These are phyloP conservation scores for Pardalotus punctatus DNA, from an alignment of 2,113 vertebrate species.

Conservation along the genomic window DNA sequence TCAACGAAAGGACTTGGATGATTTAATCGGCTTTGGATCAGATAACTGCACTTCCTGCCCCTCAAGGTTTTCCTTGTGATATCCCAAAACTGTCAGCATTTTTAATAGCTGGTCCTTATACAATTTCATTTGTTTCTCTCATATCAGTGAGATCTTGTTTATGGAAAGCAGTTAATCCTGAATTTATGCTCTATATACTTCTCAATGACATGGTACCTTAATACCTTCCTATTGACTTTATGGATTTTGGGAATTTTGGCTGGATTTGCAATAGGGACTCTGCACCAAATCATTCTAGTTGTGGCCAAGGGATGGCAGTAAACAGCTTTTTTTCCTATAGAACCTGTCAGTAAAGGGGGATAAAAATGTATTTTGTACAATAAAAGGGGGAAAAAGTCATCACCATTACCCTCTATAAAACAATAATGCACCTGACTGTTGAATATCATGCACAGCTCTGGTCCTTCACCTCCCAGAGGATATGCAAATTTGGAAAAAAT, in stretches of 20 bases:
- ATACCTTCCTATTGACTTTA: not conserved
- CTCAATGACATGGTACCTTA: accelerated
- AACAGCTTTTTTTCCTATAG: not conserved
- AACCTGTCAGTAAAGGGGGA: not conserved
- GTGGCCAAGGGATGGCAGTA: slow-evolving; percentile 6
- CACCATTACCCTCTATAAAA: not conserved
- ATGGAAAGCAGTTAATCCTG: not conserved
- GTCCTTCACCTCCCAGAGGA: not conserved
- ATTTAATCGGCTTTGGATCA: not conserved
- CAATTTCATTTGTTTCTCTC: not conserved
- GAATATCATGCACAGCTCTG: not conserved
- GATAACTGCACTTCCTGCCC: not conserved
- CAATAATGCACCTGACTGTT: not conserved
- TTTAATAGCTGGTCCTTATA: not conserved
- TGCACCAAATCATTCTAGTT: not conserved
- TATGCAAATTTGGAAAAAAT: not conserved
- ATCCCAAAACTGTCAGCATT: not conserved
- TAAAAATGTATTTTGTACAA: not conserved
- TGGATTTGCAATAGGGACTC: not conserved
- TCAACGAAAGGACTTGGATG: not conserved
- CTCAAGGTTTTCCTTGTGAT: not conserved
- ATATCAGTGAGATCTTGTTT: not conserved
- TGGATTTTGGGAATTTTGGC: not conserved
- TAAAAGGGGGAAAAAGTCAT: not conserved
- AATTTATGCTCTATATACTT: not conserved